phyloP scores from a whole-genome alignment of 2,888 invertebrate species.

The Hoplodrina ambigua region DNA sequence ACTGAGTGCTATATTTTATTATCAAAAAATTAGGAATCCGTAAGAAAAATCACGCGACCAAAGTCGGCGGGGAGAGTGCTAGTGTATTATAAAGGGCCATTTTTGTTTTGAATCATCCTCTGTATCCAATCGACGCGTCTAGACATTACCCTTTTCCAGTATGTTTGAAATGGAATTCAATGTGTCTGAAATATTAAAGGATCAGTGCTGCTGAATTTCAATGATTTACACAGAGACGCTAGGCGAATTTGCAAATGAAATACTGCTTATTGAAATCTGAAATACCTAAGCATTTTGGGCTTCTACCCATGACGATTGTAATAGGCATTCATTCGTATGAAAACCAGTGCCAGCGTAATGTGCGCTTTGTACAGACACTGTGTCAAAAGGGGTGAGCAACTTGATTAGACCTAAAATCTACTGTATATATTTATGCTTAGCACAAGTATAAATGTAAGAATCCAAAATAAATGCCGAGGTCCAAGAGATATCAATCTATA shows the following conservation, averaged over 20 bases:
- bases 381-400: neutral
- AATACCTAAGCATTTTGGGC: conserved; percentile 15
- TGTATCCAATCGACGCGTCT: neutral
- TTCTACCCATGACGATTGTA: neutral
- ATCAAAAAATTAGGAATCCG: too few species aligned
- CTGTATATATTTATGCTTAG: too few species aligned
- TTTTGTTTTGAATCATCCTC: neutral
- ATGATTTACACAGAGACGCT: conserved; percentile 10
- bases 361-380: neutral
- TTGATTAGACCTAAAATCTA: too few species aligned
- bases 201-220: conserved; percentile 21
- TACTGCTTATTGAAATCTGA: conserved; percentile 19
- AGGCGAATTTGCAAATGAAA: conserved; percentile 10
- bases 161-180: conserved; percentile 12
- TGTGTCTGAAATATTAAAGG: conserved; percentile 4
- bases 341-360: neutral
- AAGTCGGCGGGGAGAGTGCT: too few species aligned
- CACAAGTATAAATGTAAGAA: too few species aligned
- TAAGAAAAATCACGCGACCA: too few species aligned
- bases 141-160: neutral
- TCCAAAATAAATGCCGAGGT: too few species aligned
- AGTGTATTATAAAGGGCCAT: neutral
- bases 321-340: conserved; percentile 14
- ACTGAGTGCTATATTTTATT: too few species aligned
- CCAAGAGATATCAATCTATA: too few species aligned